These are phyloP conservation scores for Hexactinellida sp. DNA, from an alignment of 37 sponge, comb jelly and placozoan genomes.

Conservation along the genomic window DNA sequence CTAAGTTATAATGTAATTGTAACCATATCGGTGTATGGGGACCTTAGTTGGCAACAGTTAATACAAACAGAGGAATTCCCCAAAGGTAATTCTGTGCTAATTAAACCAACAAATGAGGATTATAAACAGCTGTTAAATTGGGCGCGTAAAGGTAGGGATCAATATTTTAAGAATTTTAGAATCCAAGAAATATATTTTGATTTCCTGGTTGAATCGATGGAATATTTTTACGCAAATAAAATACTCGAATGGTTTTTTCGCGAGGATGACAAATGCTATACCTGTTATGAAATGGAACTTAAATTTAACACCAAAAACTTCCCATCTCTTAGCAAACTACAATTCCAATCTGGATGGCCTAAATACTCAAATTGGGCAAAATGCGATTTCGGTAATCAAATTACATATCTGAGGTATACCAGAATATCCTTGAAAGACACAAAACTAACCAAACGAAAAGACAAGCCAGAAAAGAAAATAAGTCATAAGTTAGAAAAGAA, in stretches of 20 bases:
- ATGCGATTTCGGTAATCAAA: background rate
- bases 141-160: background rate
- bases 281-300: background rate
- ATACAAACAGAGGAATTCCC: background rate
- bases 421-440: background rate
- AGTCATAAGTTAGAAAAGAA: no score
- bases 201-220: background rate
- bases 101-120: background rate
- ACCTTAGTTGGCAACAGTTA: background rate
- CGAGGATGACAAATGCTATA: background rate
- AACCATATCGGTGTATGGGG: background rate
- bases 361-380: background rate
- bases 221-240: slow-evolving; percentile 10
- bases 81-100: background rate
- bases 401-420: background rate
- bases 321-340: background rate
- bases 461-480: background rate
- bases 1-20: background rate
- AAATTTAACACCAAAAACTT: background rate
- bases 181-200: background rate
- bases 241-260: background rate
- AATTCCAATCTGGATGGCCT: background rate
- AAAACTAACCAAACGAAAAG: background rate
- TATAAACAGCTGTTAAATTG: background rate
- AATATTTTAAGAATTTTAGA: background rate